Percentiles rank a stretch among this genome's conserved stretches.
Conservation (phyloP, 1,140 invertebrate species). For the Musca vetustissima region DNA sequence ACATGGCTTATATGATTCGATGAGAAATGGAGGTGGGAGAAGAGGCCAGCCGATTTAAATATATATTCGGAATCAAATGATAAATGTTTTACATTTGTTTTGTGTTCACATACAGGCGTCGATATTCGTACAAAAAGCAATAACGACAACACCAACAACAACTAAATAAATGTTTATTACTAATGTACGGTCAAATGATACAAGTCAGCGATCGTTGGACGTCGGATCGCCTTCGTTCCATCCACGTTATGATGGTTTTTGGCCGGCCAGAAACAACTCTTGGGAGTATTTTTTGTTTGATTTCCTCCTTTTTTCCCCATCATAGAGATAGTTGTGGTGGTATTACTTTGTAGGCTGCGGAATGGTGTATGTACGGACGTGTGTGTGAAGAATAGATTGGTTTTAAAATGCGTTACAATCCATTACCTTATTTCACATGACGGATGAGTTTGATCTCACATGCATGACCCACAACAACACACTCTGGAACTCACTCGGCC, state of each 20-base stretch:
- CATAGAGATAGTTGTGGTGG: neutral
- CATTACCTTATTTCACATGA: constrained; percentile 21
- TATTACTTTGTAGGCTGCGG: neutral
- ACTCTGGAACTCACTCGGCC: too few relatives aligned
- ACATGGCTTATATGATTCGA: too few relatives aligned
- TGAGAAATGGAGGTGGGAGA: too few relatives aligned
- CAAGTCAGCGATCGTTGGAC: neutral
- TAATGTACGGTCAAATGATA: constrained; percentile 11
- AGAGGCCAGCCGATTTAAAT: too few relatives aligned
- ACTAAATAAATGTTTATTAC: constrained; percentile 21
- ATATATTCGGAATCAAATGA: constrained; percentile 17
- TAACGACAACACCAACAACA: too few relatives aligned
- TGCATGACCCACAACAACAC: constrained; percentile 1
- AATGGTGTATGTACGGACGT: neutral
- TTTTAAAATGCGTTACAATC: constrained; percentile 22
- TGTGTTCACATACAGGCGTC: too few relatives aligned
- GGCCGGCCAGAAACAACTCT: too few relatives aligned
- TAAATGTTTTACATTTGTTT: constrained; percentile 12
- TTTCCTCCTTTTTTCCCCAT: neutral
- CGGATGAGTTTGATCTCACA: constrained; percentile 26
- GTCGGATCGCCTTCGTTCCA: too few relatives aligned
- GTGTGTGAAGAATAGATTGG: constrained; percentile 6
- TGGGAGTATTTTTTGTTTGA: too few relatives aligned
- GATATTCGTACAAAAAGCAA: too few relatives aligned
- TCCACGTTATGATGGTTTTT: too few relatives aligned